Conservation (phyloP, 2,113 vertebrate genomes). For the Planiliza haematocheilus region DNA sequence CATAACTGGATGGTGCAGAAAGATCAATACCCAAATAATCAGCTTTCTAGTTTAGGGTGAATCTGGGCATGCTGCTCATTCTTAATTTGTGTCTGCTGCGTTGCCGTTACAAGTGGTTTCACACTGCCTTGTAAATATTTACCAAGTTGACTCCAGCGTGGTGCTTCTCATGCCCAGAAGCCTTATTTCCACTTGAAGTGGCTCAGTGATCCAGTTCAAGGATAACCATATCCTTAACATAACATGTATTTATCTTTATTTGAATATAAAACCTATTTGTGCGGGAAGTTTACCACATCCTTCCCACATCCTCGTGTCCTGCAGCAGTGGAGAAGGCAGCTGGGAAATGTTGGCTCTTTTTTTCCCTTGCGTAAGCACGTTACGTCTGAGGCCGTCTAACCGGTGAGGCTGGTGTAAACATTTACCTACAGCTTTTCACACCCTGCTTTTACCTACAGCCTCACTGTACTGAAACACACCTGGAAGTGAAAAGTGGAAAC, state of each 20-base stretch:
- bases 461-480: background rate
- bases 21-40: too few species aligned
- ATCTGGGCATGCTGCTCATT: background rate
- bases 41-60: background rate
- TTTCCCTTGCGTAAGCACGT: background rate
- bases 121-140: constrained; percentile 43
- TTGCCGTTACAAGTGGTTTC: too few species aligned
- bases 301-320: background rate
- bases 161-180: constrained; percentile 1
- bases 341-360: background rate
- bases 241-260: background rate
- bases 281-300: background rate
- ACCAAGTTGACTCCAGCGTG: background rate
- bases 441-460: constrained; percentile 1
- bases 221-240: background rate
- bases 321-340: too few species aligned
- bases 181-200: constrained; percentile 22
- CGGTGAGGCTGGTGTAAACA: constrained; percentile 61
- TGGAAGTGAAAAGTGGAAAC: background rate
- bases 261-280: background rate
- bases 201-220: background rate
- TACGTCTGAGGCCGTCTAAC: constrained; percentile 33
- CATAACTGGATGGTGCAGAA: too few species aligned
- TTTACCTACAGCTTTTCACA: constrained; percentile 30
- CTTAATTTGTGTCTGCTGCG: too few species aligned